A percentile compares a stretch with the other conserved stretches of the same genome.
phyloP scores from a whole-genome alignment of 2,888 invertebrate genomes.

The Drosophila cognata region DNA sequence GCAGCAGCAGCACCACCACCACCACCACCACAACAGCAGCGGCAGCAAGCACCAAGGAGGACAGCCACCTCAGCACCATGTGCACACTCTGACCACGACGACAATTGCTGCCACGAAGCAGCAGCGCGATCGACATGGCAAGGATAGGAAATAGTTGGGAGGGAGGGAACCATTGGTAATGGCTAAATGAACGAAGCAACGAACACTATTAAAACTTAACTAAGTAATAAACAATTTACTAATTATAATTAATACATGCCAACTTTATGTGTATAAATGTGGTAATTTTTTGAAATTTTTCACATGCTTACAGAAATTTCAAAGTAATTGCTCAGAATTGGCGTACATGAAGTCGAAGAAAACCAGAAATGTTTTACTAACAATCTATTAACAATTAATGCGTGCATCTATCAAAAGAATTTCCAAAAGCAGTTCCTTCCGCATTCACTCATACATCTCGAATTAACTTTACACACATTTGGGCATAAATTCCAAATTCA shows the following conservation, averaged over 20 bases:
- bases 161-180: conserved; percentile 8
- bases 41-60: conserved; percentile 61
- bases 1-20: conserved; percentile 9
- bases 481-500: conserved; percentile 67
- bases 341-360: conserved; percentile 14
- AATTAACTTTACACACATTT: conserved; percentile 22
- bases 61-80: conserved; percentile 63
- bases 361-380: conserved; percentile 29
- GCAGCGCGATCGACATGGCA: conserved; percentile 73
- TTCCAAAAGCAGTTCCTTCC: conserved; percentile 68
- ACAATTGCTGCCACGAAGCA: conserved; percentile 71
- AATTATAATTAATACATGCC: conserved; percentile 35
- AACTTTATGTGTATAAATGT: conserved; percentile 52
- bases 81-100: conserved; percentile 68
- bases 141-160: conserved; percentile 74
- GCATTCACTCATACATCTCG: conserved; percentile 23
- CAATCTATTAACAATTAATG: conserved; percentile 40
- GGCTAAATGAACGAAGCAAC: conserved; percentile 50
- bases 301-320: conserved; percentile 60
- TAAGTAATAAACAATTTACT: conserved; percentile 33
- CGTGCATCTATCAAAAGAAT: conserved; percentile 49
- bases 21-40: conserved; percentile 25
- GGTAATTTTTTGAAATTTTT: conserved; percentile 78
- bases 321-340: conserved; percentile 60
- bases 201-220: conserved; percentile 45